Evolutionary conservation across 2,113 vertebrate genomes (phyloP), one percentile per base, ranked within the genome.

Genomic region (Xenus cinereus): DNA sequence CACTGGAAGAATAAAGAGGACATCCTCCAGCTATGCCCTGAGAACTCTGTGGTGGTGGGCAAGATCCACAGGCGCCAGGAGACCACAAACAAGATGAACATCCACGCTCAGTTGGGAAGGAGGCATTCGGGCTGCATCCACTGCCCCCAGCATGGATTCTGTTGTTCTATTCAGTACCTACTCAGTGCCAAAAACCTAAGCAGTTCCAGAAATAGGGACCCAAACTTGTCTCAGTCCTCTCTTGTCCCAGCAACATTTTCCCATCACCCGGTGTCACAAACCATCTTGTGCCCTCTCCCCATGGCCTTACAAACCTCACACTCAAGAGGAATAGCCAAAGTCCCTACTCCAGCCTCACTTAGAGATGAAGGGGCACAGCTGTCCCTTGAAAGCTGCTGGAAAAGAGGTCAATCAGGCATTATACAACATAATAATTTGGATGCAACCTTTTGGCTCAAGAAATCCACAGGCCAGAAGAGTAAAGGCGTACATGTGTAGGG

Each of bases 401-500:
- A 75, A 75, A 76, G 27, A 8, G 62, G 7, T 43, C 37, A 30
- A n/a, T 39, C 18, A 32, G 14, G 15, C 18, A 3, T 60, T 54
- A 35, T 32, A 54, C 5, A 66, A 56, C 8, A 7, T 10, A 53
- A 21, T 16, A 53, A 54, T 46, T 6, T 46, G 28, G 26, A 84
- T 56, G 35, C 33, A 62, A 41, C 8, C 15, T 72, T 76, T 67
- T 23, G 10, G 10, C 14, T 67, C 33, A 75, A 33, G 41, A 76
- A 90, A 71, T 33, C 32, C 41, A 84, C 22, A 35, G 8, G 8
- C 39, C 22, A 64, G 22, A 81, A 74, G 8, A 81, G 33, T 37
- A 63, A 64, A 54, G 4, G 1, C 10, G 14, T 46, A 66, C 0
- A 0, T 18, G 14, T 6, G 10, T 4, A 1, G 8, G 5, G 4